Conservation (phyloP, 2,113 vertebrate species). For the Oncorhynchus masou region DNA sequence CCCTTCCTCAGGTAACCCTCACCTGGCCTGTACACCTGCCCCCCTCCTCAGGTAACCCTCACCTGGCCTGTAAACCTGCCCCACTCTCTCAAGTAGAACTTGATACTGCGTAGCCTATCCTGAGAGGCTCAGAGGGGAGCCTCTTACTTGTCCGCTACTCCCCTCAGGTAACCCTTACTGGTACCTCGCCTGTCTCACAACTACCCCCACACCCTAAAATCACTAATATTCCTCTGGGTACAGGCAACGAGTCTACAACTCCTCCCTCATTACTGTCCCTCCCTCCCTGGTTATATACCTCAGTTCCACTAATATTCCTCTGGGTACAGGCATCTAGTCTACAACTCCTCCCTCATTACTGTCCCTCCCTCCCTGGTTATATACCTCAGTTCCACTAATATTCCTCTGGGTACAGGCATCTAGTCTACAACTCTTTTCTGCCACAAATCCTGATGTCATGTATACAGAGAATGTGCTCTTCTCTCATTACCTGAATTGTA, state of each 20-base stretch:
- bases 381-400: too few relatives aligned
- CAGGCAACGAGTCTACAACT: neutral
- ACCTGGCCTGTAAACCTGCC: neutral
- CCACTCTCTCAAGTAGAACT: neutral
- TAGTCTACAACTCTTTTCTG: constrained; percentile 14
- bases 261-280: neutral
- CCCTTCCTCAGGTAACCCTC: constrained; percentile 40
- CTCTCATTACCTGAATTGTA: neutral
- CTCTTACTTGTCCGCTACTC: neutral
- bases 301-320: too few relatives aligned
- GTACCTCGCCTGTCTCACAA: constrained; percentile 5
- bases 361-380: neutral
- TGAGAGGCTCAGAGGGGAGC: neutral
- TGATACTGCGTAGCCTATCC: neutral
- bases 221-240: too few relatives aligned
- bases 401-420: too few relatives aligned
- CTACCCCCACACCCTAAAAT: neutral
- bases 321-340: neutral
- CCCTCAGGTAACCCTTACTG: neutral
- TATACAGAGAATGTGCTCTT: neutral
- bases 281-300: neutral
- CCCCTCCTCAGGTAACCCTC: too few relatives aligned
- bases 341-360: neutral
- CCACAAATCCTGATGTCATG: neutral
- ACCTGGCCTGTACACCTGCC: neutral